Conservation (phyloP, 1,140 invertebrate genomes). For the Drosophila leontia region DNA sequence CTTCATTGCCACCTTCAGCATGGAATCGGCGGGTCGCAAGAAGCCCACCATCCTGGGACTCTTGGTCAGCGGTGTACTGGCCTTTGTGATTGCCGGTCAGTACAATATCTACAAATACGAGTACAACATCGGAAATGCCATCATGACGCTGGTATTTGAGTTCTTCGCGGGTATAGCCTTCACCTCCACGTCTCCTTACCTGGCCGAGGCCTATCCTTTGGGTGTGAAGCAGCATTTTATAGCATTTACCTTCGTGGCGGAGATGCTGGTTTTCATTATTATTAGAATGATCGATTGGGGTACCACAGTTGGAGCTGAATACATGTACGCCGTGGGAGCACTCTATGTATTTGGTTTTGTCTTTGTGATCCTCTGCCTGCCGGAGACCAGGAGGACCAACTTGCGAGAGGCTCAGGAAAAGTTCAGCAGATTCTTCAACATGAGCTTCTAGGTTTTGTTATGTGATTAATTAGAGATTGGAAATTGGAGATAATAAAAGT, state of each 20-base stretch:
- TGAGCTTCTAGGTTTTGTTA: not conserved
- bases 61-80: slow-evolving; percentile 32
- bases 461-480: not conserved
- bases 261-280: slow-evolving; percentile 56
- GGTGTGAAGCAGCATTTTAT: slow-evolving; percentile 65
- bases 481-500: slow-evolving; percentile 40
- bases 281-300: not conserved
- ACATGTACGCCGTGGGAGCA: slow-evolving; percentile 49
- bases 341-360: slow-evolving; percentile 38
- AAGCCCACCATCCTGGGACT: slow-evolving; percentile 53
- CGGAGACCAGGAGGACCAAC: slow-evolving; percentile 61
- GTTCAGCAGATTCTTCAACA: slow-evolving; percentile 41
- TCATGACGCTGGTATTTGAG: slow-evolving; percentile 37
- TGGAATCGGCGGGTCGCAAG: slow-evolving; percentile 59
- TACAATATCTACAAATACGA: not conserved
- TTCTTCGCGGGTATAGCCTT: slow-evolving; percentile 60
- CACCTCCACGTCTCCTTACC: slow-evolving; percentile 44
- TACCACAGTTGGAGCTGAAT: not conserved
- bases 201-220: slow-evolving; percentile 63
- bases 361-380: slow-evolving; percentile 47
- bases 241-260: slow-evolving; percentile 50
- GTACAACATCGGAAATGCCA: not conserved
- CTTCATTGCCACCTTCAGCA: slow-evolving; percentile 29
- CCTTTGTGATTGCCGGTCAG: slow-evolving; percentile 42
- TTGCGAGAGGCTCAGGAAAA: slow-evolving; percentile 62